Conservation (phyloP, 2,113 vertebrate genomes). For the Deroptyus accipitrinus region DNA sequence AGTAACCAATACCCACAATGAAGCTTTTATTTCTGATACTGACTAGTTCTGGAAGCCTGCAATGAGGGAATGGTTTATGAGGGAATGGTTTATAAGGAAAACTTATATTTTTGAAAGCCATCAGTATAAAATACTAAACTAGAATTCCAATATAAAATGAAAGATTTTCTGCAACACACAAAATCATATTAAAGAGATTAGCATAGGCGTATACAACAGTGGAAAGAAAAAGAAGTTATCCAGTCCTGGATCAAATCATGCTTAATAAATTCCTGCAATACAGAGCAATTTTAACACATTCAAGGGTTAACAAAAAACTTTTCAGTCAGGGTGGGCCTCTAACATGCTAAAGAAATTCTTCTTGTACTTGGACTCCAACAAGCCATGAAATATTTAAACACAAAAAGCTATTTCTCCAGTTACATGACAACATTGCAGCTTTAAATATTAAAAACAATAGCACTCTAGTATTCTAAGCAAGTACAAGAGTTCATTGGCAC, state of each 20-base stretch:
- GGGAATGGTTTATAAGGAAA: background rate
- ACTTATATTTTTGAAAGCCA: background rate
- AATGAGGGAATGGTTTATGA: background rate
- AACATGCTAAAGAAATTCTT: constrained; percentile 30
- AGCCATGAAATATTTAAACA: constrained; percentile 67
- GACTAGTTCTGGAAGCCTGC: background rate
- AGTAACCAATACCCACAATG: background rate
- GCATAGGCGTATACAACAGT: background rate
- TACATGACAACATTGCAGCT: constrained; percentile 36
- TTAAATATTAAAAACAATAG: constrained; percentile 68
- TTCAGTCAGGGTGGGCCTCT: background rate
- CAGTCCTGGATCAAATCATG: background rate
- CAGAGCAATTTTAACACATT: background rate
- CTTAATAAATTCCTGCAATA: background rate
- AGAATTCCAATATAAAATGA: background rate
- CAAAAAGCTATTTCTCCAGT: constrained; percentile 32
- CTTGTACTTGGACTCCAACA: constrained; percentile 9
- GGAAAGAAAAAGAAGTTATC: background rate
- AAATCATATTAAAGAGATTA: background rate
- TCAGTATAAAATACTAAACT: background rate
- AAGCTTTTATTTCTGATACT: background rate
- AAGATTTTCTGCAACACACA: background rate
- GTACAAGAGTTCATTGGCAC: constrained; percentile 38
- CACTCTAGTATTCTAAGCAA: constrained; percentile 31
- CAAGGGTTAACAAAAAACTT: constrained; percentile 32